A percentile compares a stretch with the other conserved stretches of the same genome.
Evolutionary conservation across 1,140 invertebrate species (phyloP).

Genomic region (Drosophila ficusphila): DNA sequence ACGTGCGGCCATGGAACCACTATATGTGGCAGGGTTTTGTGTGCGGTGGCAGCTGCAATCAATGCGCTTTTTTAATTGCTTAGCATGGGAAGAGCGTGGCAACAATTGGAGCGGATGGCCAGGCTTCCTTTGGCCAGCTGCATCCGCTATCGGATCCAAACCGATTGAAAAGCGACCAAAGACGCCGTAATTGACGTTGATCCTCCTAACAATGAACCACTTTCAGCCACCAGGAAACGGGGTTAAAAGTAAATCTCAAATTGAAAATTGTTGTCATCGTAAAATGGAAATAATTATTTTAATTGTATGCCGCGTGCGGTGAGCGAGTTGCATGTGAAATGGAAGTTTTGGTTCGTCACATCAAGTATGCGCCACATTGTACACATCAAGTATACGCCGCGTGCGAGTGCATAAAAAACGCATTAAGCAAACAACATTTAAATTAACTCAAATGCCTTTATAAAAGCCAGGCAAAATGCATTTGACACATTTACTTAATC

Average conservation of each 20-base stretch:
- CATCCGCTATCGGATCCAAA: conserved; percentile 21
- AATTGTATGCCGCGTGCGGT: conserved; percentile 61
- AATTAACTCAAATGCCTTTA: conserved; percentile 72
- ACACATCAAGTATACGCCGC: conserved; percentile 33
- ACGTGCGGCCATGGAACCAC: conserved; percentile 20
- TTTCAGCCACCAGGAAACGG: background rate
- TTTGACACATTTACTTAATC: conserved; percentile 75
- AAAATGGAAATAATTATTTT: conserved; percentile 81
- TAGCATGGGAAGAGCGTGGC: conserved; percentile 15
- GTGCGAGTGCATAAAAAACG: conserved; percentile 68
- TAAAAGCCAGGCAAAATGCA: conserved; percentile 46
- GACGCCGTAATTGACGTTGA: conserved; percentile 41
- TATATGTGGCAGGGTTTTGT: conserved; percentile 6
- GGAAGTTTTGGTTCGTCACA: conserved; percentile 15
- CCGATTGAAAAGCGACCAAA: conserved; percentile 24
- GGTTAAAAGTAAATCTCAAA: conserved; percentile 61
- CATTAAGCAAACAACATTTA: conserved; percentile 77
- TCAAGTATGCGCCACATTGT: conserved; percentile 40
- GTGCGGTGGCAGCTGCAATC: conserved; percentile 34
- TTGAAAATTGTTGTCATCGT: conserved; percentile 78
- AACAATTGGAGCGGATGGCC: conserved; percentile 19
- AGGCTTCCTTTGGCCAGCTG: conserved; percentile 7
- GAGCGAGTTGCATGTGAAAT: conserved; percentile 64
- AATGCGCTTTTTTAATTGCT: conserved; percentile 48
- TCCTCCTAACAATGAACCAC: conserved; percentile 39